These are phyloP conservation scores for Piezodorus guildinii DNA, from an alignment of 1,140 invertebrate genomes.

Conservation along the genomic window DNA sequence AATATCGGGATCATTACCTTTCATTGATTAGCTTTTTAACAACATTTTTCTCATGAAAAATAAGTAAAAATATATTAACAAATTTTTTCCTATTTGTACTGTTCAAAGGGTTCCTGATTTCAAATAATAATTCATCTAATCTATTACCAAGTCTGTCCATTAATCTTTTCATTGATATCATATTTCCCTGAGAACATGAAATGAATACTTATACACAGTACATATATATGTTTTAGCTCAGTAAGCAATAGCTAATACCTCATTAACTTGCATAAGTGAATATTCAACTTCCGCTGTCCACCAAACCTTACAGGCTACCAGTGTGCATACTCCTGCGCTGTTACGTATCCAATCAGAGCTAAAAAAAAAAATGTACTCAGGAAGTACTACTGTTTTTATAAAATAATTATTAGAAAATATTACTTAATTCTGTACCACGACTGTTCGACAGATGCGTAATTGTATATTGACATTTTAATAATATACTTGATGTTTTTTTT, in stretches of 20 bases:
- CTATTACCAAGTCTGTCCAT: conserved; percentile 64
- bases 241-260: conserved; percentile 27
- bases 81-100: conserved; percentile 78
- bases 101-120: conserved; percentile 53
- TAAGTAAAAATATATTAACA: conserved; percentile 74
- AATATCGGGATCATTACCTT: conserved; percentile 31
- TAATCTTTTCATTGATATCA: conserved; percentile 81
- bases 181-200: conserved; percentile 46
- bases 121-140: conserved; percentile 69
- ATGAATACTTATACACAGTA: not conserved
- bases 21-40: conserved; percentile 76
- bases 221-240: not conserved
- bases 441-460: conserved; percentile 62
- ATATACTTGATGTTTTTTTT: conserved; percentile 66
- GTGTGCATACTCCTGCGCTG: conserved; percentile 77
- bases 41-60: conserved; percentile 81
- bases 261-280: conserved; percentile 61
- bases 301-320: conserved; percentile 80
- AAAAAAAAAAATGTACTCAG: not conserved
- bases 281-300: conserved; percentile 90
- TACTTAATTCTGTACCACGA: conserved; percentile 36
- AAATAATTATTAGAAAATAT: conserved; percentile 16
- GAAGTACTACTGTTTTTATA: not conserved
- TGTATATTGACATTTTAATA: conserved; percentile 76
- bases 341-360: conserved; percentile 76